These are phyloP conservation scores for Papilio helenus DNA, from an alignment of 1,140 invertebrate species.

Conservation along the genomic window DNA sequence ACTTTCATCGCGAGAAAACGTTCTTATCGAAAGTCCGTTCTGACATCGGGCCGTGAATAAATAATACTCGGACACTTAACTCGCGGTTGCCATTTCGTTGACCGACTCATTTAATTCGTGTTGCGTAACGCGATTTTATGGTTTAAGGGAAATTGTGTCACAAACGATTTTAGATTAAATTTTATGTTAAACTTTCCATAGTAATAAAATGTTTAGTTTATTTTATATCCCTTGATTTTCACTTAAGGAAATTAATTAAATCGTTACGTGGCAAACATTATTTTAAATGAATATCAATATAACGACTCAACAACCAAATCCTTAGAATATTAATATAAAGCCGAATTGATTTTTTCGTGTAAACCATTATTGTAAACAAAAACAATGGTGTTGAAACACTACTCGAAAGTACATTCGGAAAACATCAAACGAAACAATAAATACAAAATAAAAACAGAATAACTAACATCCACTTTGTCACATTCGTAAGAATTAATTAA, in stretches of 20 bases:
- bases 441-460: background rate
- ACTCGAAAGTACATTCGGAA: too few relatives aligned
- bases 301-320: background rate
- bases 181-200: slow-evolving; percentile 12
- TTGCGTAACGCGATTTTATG: slow-evolving; percentile 29
- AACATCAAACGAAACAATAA: background rate
- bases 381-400: too few relatives aligned
- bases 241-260: background rate
- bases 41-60: slow-evolving; percentile 29
- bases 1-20: slow-evolving; percentile 56
- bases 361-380: too few relatives aligned
- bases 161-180: background rate
- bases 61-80: slow-evolving; percentile 30
- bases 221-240: background rate
- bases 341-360: background rate
- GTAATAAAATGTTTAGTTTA: background rate
- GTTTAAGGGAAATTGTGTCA: slow-evolving; percentile 29
- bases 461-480: background rate
- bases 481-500: background rate
- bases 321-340: background rate
- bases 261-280: background rate
- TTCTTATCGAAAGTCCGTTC: slow-evolving; percentile 53
- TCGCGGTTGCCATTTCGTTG: slow-evolving; percentile 20
- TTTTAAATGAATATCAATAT: background rate
- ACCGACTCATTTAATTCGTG: slow-evolving; percentile 1